Conservation (phyloP, 23 tunicate genomes). For the Trididemnum nubilum region DNA sequence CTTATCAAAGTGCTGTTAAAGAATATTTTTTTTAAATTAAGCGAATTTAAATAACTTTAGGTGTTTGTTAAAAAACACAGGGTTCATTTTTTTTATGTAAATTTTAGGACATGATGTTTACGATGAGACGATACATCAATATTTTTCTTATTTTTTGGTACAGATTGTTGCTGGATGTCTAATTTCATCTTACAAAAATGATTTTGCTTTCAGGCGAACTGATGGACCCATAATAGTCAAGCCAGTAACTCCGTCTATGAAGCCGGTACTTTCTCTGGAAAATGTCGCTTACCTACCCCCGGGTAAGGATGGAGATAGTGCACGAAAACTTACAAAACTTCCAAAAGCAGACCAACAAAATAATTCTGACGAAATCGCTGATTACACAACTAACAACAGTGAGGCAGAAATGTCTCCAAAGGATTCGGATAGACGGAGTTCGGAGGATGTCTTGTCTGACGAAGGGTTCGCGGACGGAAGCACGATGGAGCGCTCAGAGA, state of each 20-base stretch:
- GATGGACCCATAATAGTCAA: background rate
- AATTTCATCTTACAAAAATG: too few relatives aligned
- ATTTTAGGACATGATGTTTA: too few relatives aligned
- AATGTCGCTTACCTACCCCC: slow-evolving; percentile 47
- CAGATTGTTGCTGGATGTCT: too few relatives aligned
- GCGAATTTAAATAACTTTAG: too few relatives aligned
- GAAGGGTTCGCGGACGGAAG: slow-evolving; percentile 81
- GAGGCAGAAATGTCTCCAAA: background rate
- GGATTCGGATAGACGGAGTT: background rate
- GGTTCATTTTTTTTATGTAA: too few relatives aligned
- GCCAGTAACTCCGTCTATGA: background rate
- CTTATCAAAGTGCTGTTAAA: too few relatives aligned
- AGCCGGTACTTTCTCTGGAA: slow-evolving; percentile 33
- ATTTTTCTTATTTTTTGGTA: too few relatives aligned
- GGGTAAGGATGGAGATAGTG: slow-evolving; percentile 25
- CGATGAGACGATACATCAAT: too few relatives aligned
- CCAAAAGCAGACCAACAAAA: too few relatives aligned
- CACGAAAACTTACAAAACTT: background rate
- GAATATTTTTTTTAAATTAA: too few relatives aligned
- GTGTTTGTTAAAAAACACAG: too few relatives aligned
- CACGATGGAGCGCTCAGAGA: slow-evolving; percentile 59
- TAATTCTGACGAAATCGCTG: background rate
- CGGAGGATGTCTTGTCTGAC: slow-evolving; percentile 61
- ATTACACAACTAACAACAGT: background rate
- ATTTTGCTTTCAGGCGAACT: background rate